Evolutionary conservation across 2,113 vertebrate species (phyloP).

Genomic region (Craseonycteris thonglongyai): DNA sequence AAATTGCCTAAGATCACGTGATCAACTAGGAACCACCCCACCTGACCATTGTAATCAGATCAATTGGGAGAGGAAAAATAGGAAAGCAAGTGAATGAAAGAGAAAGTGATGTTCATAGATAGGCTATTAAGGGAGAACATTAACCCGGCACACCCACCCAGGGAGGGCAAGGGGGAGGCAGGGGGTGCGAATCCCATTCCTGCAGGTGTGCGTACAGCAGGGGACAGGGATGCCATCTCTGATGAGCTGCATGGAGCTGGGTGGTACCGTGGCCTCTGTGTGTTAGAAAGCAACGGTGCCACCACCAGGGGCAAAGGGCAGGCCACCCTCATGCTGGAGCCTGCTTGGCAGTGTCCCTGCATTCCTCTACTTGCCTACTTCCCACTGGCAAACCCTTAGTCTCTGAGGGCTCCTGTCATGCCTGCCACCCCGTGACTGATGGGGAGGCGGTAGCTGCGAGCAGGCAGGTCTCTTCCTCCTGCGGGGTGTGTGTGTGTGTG

Average conservation of each 20-base stretch:
- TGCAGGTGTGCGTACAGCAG: conserved; percentile 82
- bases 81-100: not conserved
- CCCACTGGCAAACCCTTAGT: conserved; percentile 18
- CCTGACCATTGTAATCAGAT: not conserved
- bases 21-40: not conserved
- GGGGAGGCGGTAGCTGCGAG: conserved; percentile 72
- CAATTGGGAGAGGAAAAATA: not conserved
- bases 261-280: conserved; percentile 39
- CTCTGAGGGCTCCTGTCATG: not conserved
- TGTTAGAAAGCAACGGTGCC: conserved; percentile 40
- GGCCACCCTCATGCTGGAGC: conserved; percentile 30
- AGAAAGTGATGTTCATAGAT: conserved; percentile 43
- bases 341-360: conserved; percentile 63
- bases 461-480: conserved; percentile 33
- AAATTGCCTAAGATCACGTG: not conserved
- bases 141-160: not conserved
- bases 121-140: conserved; percentile 36
- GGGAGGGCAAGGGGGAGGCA: not conserved
- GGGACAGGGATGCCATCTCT: conserved; percentile 71
- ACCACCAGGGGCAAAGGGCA: conserved; percentile 31
- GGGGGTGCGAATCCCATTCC: conserved; percentile 78
- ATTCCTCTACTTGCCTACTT: conserved; percentile 76
- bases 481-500: conserved; percentile 55
- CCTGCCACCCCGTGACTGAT: conserved; percentile 58
- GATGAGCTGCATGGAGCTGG: not conserved